Base-by-base conservation (phyloP, 2,888 invertebrate species). In the Tenthredo amoena region DNA sequence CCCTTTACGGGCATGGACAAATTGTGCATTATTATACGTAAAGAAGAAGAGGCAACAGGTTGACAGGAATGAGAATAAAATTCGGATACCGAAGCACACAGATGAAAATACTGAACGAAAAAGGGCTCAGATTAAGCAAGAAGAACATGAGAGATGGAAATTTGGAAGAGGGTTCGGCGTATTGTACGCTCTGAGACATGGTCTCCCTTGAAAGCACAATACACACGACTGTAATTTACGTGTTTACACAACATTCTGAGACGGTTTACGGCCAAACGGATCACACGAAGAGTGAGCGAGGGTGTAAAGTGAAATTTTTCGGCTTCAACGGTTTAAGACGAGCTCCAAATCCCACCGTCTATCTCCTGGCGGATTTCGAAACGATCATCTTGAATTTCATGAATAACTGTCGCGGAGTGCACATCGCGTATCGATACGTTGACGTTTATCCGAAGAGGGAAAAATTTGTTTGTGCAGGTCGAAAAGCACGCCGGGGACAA, bases 151-250 rank as follows among this genome's bases (percentile, higher is more conserved):
- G 55, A 55, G 55, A n/a, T 55, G 18, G 18, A n/a, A 37, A 71
- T 37, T 18, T 15, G 0, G 18, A 71, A 71, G 37, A 71, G 18
- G 9, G 37, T 37, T 37, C 71, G 37, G 37, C 18, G 21, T 71
- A 71, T 71, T 18, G 18, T 71, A 15, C 12, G 47, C 68, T 31
- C 5, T 26, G 68, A 34, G 68, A 68, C 68, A 68, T 31, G 31
- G 12, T 21, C 31, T 31, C 68, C 68, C n/a, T 7, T 71, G 37
- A 71, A 34, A 37, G 37, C 71, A 71, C 71, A n/a, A 71, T 71
- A 71, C 71, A 71, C 71, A 71, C 31, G n/a, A 71, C 71, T 37
- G 18, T 12, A 71, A 74, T 74, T 74, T 31, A 74, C 40, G 40
- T 31, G 72, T 74, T 40, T 21, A 74, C 72, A 43, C 10, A 40